A percentile compares a stretch with the other conserved stretches of the same genome.
Evolutionary conservation across 2,888 invertebrate genomes (phyloP).

Genomic region (Hirtodrosophila cameraria): DNA sequence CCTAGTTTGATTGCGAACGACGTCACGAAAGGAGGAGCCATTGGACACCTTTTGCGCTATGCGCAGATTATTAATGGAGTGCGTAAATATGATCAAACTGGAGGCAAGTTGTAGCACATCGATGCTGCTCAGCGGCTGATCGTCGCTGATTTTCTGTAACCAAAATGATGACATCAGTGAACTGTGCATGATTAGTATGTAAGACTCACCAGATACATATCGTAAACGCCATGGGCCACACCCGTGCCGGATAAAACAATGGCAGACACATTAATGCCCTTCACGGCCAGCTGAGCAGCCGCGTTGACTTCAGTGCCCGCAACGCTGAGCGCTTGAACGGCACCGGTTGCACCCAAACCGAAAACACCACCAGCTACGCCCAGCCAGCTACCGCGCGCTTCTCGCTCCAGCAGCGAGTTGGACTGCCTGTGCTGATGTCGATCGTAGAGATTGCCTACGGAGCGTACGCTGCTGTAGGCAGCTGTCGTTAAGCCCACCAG

Average conservation of each 20-base stretch:
- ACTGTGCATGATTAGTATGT: neutral
- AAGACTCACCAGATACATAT: slow-evolving; percentile 63
- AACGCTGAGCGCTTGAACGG: slow-evolving; percentile 57
- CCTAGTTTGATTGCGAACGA: slow-evolving; percentile 66
- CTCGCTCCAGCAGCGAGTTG: slow-evolving; percentile 57
- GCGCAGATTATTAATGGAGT: slow-evolving; percentile 78
- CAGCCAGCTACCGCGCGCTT: slow-evolving; percentile 75
- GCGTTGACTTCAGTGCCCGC: slow-evolving; percentile 50
- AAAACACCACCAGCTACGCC: slow-evolving; percentile 75
- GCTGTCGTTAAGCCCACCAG: slow-evolving; percentile 59
- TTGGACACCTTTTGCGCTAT: slow-evolving; percentile 65
- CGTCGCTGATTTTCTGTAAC: slow-evolving; percentile 67
- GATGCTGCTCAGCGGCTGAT: slow-evolving; percentile 58
- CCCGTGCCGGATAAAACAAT: slow-evolving; percentile 75
- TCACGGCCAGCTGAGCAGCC: slow-evolving; percentile 67
- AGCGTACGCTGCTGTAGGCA: slow-evolving; percentile 69
- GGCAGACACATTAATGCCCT: slow-evolving; percentile 75
- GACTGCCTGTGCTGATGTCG: slow-evolving; percentile 72
- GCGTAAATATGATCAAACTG: slow-evolving; percentile 77
- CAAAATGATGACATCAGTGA: neutral
- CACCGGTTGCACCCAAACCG: slow-evolving; percentile 67
- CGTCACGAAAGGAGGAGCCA: slow-evolving; percentile 61
- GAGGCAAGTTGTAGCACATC: slow-evolving; percentile 75
- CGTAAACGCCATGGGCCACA: slow-evolving; percentile 69
- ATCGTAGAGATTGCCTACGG: slow-evolving; percentile 55